Conservation (phyloP, 2,113 vertebrate species). For the Furnarius figulus region DNA sequence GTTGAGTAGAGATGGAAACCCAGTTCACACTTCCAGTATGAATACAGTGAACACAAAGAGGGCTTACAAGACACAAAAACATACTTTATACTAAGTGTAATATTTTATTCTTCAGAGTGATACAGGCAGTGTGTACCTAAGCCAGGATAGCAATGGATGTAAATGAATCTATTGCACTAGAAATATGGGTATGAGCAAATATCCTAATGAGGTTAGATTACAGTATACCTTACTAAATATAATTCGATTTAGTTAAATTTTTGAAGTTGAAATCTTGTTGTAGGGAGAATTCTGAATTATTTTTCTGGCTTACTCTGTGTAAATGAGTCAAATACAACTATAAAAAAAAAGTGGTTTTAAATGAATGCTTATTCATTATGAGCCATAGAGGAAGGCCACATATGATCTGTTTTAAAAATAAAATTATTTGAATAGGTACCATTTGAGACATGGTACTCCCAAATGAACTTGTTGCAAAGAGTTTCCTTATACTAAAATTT, state of each 20-base stretch:
- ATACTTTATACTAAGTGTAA: not conserved
- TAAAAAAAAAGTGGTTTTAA: not conserved
- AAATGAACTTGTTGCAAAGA: not conserved
- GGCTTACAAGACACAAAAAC: not conserved
- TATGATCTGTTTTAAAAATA: constrained; percentile 9
- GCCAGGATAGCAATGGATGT: not conserved
- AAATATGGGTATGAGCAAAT: not conserved
- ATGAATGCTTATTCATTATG: not conserved
- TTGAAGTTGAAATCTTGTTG: not conserved
- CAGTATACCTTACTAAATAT: not conserved
- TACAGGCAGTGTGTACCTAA: not conserved
- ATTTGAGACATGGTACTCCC: not conserved
- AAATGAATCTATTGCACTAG: not conserved
- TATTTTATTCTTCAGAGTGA: not conserved
- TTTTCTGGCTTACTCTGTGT: not conserved
- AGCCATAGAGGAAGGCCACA: not conserved
- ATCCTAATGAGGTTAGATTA: not conserved
- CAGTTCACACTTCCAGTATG: not conserved
- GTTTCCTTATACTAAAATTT: not conserved
- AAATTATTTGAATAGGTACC: not conserved
- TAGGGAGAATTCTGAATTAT: not conserved
- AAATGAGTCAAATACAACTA: not conserved
- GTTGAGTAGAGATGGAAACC: not conserved
- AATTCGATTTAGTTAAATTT: not conserved
- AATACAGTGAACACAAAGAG: not conserved